These are phyloP conservation scores for Scomber colias DNA, from an alignment of 2,113 vertebrate genomes.

Conservation along the genomic window DNA sequence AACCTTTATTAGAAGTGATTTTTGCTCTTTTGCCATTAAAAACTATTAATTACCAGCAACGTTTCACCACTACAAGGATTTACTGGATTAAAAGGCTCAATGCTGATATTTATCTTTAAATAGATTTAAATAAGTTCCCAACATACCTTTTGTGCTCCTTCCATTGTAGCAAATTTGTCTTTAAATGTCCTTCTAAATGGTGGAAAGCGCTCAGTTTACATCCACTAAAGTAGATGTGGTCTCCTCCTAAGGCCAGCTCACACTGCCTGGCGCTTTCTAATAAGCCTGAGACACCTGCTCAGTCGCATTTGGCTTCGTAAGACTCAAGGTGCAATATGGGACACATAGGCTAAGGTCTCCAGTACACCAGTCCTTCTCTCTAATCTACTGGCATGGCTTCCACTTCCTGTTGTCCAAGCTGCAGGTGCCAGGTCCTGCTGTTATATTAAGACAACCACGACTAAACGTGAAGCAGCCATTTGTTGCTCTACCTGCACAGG, in stretches of 20 bases:
- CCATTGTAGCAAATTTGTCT: slow-evolving; percentile 60
- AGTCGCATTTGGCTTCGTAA: slow-evolving; percentile 66
- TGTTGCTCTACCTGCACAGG: slow-evolving; percentile 12
- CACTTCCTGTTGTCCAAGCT: slow-evolving; percentile 43
- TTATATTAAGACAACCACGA: slow-evolving; percentile 11
- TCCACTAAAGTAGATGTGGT: slow-evolving; percentile 29
- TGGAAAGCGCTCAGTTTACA: slow-evolving; percentile 1
- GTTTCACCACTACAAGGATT: background rate
- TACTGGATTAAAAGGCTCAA: background rate
- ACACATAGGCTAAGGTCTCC: slow-evolving; percentile 52
- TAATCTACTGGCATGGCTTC: slow-evolving; percentile 73
- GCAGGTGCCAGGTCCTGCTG: slow-evolving; percentile 47
- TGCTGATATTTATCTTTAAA: background rate
- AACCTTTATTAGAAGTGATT: background rate
- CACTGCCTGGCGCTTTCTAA: slow-evolving; percentile 40
- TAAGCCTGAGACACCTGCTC: slow-evolving; percentile 74
- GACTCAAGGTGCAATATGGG: slow-evolving; percentile 61
- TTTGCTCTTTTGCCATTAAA: slow-evolving; percentile 1
- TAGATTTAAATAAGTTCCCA: background rate
- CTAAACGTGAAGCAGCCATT: slow-evolving; percentile 16
- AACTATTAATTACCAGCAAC: background rate
- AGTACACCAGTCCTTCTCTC: slow-evolving; percentile 35
- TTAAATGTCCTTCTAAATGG: slow-evolving; percentile 25
- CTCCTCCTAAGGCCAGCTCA: slow-evolving; percentile 25
- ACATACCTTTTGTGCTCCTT: slow-evolving; percentile 72